phyloP scores from a whole-genome alignment of 2,797 vertebrate genomes.

The Dermochelys coriacea region DNA sequence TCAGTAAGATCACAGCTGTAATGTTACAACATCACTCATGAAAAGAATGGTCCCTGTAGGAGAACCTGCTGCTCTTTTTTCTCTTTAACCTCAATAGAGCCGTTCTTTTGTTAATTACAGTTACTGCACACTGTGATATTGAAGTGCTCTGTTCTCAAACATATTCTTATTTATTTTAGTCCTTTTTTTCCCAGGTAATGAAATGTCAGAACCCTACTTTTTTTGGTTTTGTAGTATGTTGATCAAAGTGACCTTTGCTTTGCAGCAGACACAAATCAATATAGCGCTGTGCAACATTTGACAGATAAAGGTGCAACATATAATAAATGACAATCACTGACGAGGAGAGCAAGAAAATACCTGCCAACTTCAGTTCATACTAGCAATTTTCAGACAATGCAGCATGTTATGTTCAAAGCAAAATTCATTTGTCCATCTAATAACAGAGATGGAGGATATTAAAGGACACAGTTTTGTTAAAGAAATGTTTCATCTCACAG shows the following conservation, averaged over 20 bases:
- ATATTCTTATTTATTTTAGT: constrained; percentile 90
- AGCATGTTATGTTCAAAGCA: constrained; percentile 90
- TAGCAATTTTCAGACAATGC: constrained; percentile 89
- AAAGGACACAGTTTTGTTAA: constrained; percentile 87
- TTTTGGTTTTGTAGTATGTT: constrained; percentile 85
- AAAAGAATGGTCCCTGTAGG: constrained; percentile 80
- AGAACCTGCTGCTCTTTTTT: constrained; percentile 73
- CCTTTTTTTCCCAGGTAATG: constrained; percentile 88
- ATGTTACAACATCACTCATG: constrained; percentile 79
- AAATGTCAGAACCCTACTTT: constrained; percentile 89
- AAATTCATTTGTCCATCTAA: constrained; percentile 89
- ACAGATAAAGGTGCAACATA: constrained; percentile 90
- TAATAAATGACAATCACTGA: constrained; percentile 92
- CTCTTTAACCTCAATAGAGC: constrained; percentile 79
- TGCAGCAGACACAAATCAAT: constrained; percentile 91
- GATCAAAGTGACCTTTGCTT: constrained; percentile 95
- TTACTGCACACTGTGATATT: constrained; percentile 83
- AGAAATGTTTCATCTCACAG: constrained; percentile 87
- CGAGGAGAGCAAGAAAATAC: constrained; percentile 85
- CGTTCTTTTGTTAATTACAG: constrained; percentile 90
- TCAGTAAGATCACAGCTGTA: constrained; percentile 84
- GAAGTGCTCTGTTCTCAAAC: constrained; percentile 87
- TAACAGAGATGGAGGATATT: constrained; percentile 89
- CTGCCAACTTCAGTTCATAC: constrained; percentile 90
- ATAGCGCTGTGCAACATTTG: constrained; percentile 85